Conservation (phyloP, 1,140 invertebrate species). For the Acyrthosiphon pisum region DNA sequence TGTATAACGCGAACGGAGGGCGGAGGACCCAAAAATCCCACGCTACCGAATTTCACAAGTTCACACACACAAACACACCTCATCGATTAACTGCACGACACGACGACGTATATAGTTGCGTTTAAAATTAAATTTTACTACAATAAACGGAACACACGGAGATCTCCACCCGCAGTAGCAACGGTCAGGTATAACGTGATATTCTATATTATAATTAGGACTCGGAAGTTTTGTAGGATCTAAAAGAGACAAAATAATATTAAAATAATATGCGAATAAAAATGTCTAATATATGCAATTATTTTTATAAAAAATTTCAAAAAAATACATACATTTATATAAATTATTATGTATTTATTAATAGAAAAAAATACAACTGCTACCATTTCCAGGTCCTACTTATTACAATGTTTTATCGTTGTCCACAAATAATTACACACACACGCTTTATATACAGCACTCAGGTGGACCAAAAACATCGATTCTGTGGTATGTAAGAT, state of each 20-base stretch:
- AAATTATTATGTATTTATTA: too few relatives aligned
- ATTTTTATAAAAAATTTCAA: too few relatives aligned
- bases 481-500: too few relatives aligned
- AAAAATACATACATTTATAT: too few relatives aligned
- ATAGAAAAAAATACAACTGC: too few relatives aligned
- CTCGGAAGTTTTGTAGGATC: background rate
- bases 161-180: background rate
- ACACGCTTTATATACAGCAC: too few relatives aligned
- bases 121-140: background rate
- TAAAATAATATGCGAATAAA: background rate
- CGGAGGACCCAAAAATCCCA: background rate
- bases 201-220: background rate
- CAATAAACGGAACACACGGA: background rate
- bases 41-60: slow-evolving; percentile 30
- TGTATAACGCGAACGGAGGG: background rate
- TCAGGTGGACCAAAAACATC: too few relatives aligned
- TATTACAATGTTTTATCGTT: too few relatives aligned
- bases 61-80: background rate
- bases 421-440: too few relatives aligned
- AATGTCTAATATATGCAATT: background rate
- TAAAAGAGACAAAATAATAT: background rate
- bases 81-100: slow-evolving; percentile 26
- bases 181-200: background rate
- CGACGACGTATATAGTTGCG: background rate
- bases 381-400: too few relatives aligned